Base-by-base conservation (phyloP, 2,113 vertebrate species). In the Myiozetetes cayanensis region DNA sequence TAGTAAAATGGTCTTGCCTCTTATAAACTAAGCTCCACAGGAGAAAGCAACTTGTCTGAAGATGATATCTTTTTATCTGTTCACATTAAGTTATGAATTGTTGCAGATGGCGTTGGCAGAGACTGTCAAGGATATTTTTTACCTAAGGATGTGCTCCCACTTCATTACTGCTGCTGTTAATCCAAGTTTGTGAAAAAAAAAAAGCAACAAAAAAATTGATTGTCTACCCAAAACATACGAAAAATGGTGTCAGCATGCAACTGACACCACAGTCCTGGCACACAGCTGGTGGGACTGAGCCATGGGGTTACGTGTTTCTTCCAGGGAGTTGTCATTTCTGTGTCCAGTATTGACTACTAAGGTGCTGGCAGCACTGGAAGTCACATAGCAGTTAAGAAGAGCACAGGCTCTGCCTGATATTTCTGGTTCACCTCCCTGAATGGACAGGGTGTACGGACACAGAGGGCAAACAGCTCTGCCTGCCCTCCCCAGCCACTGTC, bases 1-100 rank as follows among this genome's bases (percentile, higher is more conserved):
- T 89, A 96, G 94, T 68, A 83, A 92, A 81, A 96, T 80, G 30
- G 43, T 76, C 52, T 87, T 63, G 63, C 70, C 92, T 91, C 89
- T 81, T 83, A 80, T 6, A 67, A 75, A 81, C 68, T 95, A 39
- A 63, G 44, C 70, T 92, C 49, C 58, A 70, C 49, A 80, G 73
- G 41, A 89, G 31, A 90, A 93, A 93, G 58, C 16, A 70, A 94
- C 70, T 90, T 28, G 28, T 62, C 79, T 91, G 80, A 90, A 74
- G 87, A 87, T 39, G 21, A 28, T 41, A 73, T 44, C 46, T 55
- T 92, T 89, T 71, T 84, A 43, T 94, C 81, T 93, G 50, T 44
- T 82, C 61, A 65, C 47, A 59, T 79, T 55, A 89, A 81, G 65
- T 77, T 90, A 66, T 35, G 37, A 90, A 86, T 56, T 37, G n/a